Base-by-base conservation (phyloP, 2,888 invertebrate species). In the Himalopsyche tibetana region DNA sequence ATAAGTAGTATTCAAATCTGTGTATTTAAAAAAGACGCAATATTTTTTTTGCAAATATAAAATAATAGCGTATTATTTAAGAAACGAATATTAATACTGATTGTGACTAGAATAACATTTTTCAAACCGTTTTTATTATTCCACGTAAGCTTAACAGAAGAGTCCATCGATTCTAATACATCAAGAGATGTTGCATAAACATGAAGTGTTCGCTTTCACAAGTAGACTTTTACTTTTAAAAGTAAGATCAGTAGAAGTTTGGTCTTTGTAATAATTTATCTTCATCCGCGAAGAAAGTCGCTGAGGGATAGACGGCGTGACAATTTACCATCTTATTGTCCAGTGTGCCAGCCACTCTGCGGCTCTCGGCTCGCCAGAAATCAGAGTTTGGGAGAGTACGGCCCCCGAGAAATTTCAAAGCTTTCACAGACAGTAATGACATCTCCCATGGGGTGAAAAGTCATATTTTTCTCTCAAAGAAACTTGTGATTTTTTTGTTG, bases 301-400 rank as follows among this genome's bases (percentile, higher is more conserved):
- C 63, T 9, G 63, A 63, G 63, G 63, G 28, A 63, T 63, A 63
- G 63, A 63, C 63, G 28, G 63, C 79, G 74, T 79, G 74, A 83
- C 83, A 83, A 83, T 83, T 79, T 74, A 51, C 74, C 74, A 36
- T 83, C 83, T 69, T 83, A 83, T 83, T 83, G 83, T 83, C 83
- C 83, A 38, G 51, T 40, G 51, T 51, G 74, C 83, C 74, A 69
- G 42, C 74, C 83, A 63, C 63, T 63, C 63, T n/a, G 63, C 19
- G 42, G 42, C 83, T 19, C 63, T 63, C 63, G 63, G 63, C 63
- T 63, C 63, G 63, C 63, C 63, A 28, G 19, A 63, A 63, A 63
- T 28, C 63, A 63, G 63, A 63, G 63, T 63, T 63, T 63, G 19
- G 19, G 63, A n/a, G 63, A 19, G 28, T 28, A 63, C 19, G 28